Evolutionary conservation across 1,140 invertebrate species (phyloP).

Genomic region (Cotesia chilonis): DNA sequence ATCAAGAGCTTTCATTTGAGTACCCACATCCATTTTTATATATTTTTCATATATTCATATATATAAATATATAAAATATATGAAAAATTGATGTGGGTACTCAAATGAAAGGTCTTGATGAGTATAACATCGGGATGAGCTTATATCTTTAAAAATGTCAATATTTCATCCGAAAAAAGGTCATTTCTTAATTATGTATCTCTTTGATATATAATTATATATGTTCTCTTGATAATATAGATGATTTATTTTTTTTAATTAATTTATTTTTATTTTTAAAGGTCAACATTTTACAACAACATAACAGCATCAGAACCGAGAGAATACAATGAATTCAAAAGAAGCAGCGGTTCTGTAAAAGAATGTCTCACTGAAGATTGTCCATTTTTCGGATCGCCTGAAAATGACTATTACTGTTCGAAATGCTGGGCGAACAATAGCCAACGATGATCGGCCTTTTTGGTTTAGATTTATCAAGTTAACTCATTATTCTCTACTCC

Average conservation of each 20-base stretch:
- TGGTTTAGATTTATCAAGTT: neutral
- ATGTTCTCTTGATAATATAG: neutral
- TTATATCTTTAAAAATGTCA: too few species aligned
- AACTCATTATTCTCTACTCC: conserved; percentile 1
- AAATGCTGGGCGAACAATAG: conserved; percentile 59
- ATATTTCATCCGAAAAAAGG: too few species aligned
- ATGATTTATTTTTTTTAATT: neutral
- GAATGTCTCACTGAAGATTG: conserved; percentile 60
- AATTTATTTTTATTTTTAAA: conserved; percentile 42
- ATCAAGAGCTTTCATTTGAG: too few species aligned
- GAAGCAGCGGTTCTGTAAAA: conserved; percentile 40
- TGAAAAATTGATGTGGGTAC: too few species aligned
- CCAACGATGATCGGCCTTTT: conserved; percentile 44
- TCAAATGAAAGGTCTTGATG: too few species aligned
- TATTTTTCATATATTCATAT: too few species aligned
- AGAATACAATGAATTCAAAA: conserved; percentile 46
- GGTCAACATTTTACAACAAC: conserved; percentile 78
- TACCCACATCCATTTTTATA: too few species aligned
- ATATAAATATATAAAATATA: too few species aligned
- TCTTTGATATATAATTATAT: neutral
- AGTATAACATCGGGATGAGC: too few species aligned
- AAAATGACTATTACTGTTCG: conserved; percentile 62
- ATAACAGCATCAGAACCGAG: conserved; percentile 46
- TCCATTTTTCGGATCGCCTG: conserved; percentile 59
- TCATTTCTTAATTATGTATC: neutral